Evolutionary conservation across 2,113 vertebrate genomes (phyloP), one percentile per base, ranked within the genome.

Genomic region (Notarius quadriscutis): DNA sequence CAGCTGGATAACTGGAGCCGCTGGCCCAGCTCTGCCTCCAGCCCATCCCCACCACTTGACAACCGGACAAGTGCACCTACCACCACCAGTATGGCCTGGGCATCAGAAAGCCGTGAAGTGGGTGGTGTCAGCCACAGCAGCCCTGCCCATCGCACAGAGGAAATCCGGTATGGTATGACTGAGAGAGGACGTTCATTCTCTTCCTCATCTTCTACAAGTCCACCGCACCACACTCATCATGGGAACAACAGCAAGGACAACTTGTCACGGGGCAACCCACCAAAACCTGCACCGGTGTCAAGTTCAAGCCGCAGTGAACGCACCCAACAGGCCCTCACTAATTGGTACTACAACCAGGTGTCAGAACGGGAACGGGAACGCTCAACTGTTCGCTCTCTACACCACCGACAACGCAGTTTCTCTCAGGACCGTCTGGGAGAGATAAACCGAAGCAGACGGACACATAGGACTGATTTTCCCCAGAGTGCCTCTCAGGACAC

Each of bases 401-500:
- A 96, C 0, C 96, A 95, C 7, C 95, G 97, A n/a, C 96, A 96
- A 91, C 97, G 98, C 91, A 98, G 97, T 91, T 96, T 95, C 92
- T 99, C 98, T 55, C 97, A 99, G 90, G 98, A 99, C 87, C 95
- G 97, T 17, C 90, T 99, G 72, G 97, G 96, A 0, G 95, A 97
- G n/a, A 65, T 89, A 0, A 87, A 85, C 30, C 57, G 2, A n/a
- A 22, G 82, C 91, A 89, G 91, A 88, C 84, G 93, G 88, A 34
- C 86, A 17, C 93, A 93, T 89, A 91, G 91, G 69, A 22, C 92
- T 0, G 96, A 93, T 0, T 98, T 97, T 96, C 96, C 96, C 0
- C 97, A 98, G 92, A 98, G 98, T 83, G 96, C 97, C 82, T 99
- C 98, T 15, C 97, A 99, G 91, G 98, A 98, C 91, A 97, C 97